Evolutionary conservation across 2,797 vertebrate species (phyloP), one percentile per base, ranked within the genome.

Genomic region (Sebastolobus alascanus): DNA sequence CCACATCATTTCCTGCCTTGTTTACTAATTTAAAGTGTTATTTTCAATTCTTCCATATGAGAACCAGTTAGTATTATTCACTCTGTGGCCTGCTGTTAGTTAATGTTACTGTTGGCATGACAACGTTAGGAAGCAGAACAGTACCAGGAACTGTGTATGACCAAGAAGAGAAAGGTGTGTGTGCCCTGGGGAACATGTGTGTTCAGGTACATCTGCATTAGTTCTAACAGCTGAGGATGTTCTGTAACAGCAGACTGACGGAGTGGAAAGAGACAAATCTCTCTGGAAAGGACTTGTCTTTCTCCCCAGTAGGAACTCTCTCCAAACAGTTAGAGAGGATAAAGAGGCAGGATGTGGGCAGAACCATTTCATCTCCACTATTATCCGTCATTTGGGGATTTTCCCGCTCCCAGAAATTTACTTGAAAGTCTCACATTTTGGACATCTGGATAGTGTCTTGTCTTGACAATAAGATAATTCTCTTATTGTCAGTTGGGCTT

Each of bases 181-280:
- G 60, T 14, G 16, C 46, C 58, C 33, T 46, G 22, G 60, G 72
- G 37, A 40, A 33, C 35, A 31, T 43, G 33, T 43, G 70, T 27
- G 52, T 35, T 70, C 22, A 7, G 3, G 46, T 63, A 50, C 5
- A 52, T 14, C 3, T 40, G 50, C 13, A 25, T 63, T 27, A 4
- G 37, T 40, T 54, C 40, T 84, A 78, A 80, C 76, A 77, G 80
- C 22, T 54, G 72, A 68, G 20, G 40, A 76, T 84, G 79, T 46
- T 60, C 25, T 74, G 14, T 58, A 76, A 8, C 37, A 12, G 43
- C 55, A 59, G 65, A 63, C 18, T 77, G 46, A 84, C 67, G 60
- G 31, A 38, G 7, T 52, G 31, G 35, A 79, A 71, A 63, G 29
- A 16, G 56, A 68, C 20, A 13, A 12, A 27, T 58, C 14, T 68